Evolutionary conservation across 2,113 vertebrate species (phyloP).

Genomic region (Aleadryas rufinucha): DNA sequence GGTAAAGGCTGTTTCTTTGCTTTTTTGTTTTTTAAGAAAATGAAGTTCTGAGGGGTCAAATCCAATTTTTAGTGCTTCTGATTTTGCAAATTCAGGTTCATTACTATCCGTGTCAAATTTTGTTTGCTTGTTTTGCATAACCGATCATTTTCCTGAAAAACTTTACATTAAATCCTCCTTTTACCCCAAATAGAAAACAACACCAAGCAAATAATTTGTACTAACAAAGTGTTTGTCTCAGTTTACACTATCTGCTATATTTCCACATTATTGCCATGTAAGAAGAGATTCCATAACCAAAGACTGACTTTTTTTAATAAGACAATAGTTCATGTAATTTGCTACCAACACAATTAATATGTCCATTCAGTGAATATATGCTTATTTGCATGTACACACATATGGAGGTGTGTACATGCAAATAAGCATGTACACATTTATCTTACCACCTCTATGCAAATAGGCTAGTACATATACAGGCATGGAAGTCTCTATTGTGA

Average conservation of each 20-base stretch:
- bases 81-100: neutral
- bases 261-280: neutral
- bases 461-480: neutral
- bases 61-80: neutral
- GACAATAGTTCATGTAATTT: neutral
- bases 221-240: neutral
- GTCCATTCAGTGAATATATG: neutral
- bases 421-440: no score
- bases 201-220: neutral
- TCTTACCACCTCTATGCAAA: neutral
- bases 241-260: neutral
- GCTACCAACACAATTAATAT: neutral
- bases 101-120: neutral
- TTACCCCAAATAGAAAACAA: neutral
- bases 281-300: neutral
- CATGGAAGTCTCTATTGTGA: neutral
- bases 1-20: neutral
- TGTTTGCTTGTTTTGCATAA: neutral
- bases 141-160: neutral
- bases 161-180: neutral
- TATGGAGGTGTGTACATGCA: neutral
- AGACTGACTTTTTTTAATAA: neutral
- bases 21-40: neutral
- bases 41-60: neutral
- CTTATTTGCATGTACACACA: neutral